These are phyloP conservation scores for Ornithorhynchus anatinus DNA, from an alignment of 2,113 vertebrate species.

Conservation along the genomic window DNA sequence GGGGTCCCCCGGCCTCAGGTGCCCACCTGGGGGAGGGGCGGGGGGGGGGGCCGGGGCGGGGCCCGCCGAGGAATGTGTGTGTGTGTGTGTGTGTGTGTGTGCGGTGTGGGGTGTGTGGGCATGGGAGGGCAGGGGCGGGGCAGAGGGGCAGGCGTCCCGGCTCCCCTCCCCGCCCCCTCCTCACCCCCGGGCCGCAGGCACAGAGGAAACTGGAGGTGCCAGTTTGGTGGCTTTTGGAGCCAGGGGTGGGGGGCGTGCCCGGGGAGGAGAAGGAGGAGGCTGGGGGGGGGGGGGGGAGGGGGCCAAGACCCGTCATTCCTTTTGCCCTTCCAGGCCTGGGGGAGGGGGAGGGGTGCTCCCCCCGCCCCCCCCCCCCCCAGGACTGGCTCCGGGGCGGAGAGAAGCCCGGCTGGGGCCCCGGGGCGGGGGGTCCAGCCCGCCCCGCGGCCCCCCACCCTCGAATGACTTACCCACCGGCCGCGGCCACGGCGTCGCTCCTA, in stretches of 20 bases:
- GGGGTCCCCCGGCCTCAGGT: constrained; percentile 49
- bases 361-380: constrained; percentile 3
- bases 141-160: constrained; percentile 43
- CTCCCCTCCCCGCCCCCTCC: background rate
- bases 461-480: constrained; percentile 40
- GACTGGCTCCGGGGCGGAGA: background rate
- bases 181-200: background rate
- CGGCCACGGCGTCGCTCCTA: constrained; percentile 28
- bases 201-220: constrained; percentile 62
- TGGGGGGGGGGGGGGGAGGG: background rate
- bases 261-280: background rate
- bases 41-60: constrained; percentile 41
- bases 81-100: too few species aligned
- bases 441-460: too few species aligned
- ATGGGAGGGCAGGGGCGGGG: constrained; percentile 61
- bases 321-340: constrained; percentile 2
- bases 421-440: background rate
- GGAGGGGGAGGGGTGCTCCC: constrained; percentile 25
- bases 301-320: background rate
- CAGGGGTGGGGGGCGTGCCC: constrained; percentile 53
- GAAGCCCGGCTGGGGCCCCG: background rate
- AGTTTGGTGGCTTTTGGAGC: constrained; percentile 66
- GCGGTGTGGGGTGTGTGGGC: constrained; percentile 68
- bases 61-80: constrained; percentile 55
- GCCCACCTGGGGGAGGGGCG: constrained; percentile 60